A percentile compares a stretch with the other conserved stretches of the same genome.
Evolutionary conservation across 2,113 vertebrate genomes (phyloP).

Genomic region (Uria aalge): DNA sequence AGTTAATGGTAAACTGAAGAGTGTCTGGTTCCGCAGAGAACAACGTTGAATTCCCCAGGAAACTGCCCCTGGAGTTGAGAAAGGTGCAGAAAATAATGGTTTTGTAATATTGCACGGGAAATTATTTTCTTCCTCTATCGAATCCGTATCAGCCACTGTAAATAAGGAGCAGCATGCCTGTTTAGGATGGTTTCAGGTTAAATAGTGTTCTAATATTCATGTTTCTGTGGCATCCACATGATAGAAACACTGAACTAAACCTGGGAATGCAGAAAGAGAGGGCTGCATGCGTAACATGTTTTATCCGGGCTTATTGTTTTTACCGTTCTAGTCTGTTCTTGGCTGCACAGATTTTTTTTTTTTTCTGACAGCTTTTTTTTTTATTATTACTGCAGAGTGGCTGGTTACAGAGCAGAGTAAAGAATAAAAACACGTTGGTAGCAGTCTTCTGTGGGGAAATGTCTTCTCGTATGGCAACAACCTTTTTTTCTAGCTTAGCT

Average conservation of each 20-base stretch:
- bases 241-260: fast-evolving
- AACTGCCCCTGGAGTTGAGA: not conserved
- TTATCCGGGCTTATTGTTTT: not conserved
- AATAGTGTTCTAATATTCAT: not conserved
- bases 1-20: not conserved
- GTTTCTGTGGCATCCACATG: not conserved
- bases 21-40: not conserved
- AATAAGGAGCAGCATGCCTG: not conserved
- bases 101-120: not conserved
- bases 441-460: not conserved
- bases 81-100: not conserved
- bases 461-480: not conserved
- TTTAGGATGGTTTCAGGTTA: not conserved
- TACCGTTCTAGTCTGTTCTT: not conserved
- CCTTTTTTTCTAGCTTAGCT: not conserved
- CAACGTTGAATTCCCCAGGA: not conserved
- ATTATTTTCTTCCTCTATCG: not conserved
- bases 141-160: not conserved
- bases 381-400: not conserved
- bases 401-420: not conserved
- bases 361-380: not conserved
- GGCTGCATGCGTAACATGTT: not conserved
- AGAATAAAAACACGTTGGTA: not conserved
- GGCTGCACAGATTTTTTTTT: not conserved
- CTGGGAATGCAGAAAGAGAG: not conserved